Percentiles rank a stretch among this genome's conserved stretches.
phyloP scores from a whole-genome alignment of 2,113 vertebrate genomes.

The Prunella himalayana region DNA sequence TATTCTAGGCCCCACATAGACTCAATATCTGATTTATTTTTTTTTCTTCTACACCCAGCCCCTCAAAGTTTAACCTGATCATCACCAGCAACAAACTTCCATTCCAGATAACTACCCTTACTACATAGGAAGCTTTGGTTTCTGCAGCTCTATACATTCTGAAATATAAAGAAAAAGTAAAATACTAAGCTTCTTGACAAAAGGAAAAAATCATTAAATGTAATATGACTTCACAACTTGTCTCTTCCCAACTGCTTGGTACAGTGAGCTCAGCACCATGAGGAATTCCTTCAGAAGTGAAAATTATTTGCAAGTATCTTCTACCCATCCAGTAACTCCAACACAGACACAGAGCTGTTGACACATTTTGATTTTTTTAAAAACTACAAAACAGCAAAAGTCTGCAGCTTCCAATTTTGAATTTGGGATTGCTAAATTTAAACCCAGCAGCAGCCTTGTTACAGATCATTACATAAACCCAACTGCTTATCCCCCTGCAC shows the following conservation, averaged over 20 bases:
- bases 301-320: background rate
- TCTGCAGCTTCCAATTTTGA: background rate
- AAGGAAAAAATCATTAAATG: background rate
- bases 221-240: background rate
- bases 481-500: background rate
- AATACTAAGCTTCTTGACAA: background rate
- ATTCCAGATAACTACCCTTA: background rate
- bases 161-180: background rate
- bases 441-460: accelerated
- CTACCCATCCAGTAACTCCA: background rate
- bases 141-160: background rate
- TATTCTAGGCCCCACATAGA: background rate
- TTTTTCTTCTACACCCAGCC: background rate
- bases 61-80: background rate
- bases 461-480: background rate
- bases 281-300: background rate
- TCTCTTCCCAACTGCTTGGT: background rate
- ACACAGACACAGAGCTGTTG: background rate
- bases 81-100: background rate
- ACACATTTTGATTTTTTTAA: background rate
- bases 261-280: background rate
- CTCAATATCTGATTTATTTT: background rate
- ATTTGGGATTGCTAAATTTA: background rate
- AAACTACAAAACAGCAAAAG: background rate
- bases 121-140: background rate